Evolutionary conservation across 2,797 vertebrate genomes (phyloP).

Genomic region (Brachyalestes nurse): DNA sequence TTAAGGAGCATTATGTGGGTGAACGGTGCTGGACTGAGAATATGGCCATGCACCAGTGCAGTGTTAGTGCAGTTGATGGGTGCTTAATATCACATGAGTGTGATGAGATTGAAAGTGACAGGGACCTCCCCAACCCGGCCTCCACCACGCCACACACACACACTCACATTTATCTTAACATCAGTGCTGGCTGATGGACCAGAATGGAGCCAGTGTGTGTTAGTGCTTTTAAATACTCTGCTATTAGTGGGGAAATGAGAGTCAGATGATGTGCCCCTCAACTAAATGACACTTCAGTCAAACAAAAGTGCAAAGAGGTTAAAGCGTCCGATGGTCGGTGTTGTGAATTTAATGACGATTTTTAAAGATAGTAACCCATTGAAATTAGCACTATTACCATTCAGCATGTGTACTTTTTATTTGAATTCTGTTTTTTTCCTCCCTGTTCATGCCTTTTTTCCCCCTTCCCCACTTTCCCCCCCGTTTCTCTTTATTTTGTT

Average conservation of each 20-base stretch:
- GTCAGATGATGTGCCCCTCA: not conserved
- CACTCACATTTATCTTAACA: not conserved
- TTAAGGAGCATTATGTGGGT: constrained; percentile 14
- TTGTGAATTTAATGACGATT: not conserved
- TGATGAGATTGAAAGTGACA: constrained; percentile 65
- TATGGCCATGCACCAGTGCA: constrained; percentile 49
- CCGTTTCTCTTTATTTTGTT: not conserved
- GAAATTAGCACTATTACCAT: no score
- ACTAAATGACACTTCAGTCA: not conserved
- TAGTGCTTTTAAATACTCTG: constrained; percentile 15
- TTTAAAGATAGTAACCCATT: no score
- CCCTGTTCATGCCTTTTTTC: not conserved
- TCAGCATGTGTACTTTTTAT: not conserved
- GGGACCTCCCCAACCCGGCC: constrained; percentile 29
- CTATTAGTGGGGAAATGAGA: constrained; percentile 6
- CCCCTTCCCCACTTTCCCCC: not conserved
- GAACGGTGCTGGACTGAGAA: constrained; percentile 32
- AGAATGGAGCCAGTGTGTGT: constrained; percentile 3
- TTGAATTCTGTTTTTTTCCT: not conserved
- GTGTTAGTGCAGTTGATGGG: constrained; percentile 58
- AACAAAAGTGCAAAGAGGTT: not conserved
- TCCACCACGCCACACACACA: not conserved
- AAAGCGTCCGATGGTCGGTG: not conserved
- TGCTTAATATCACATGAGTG: constrained; percentile 67
- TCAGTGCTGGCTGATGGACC: constrained; percentile 12